These are phyloP conservation scores for Prunella strophiata DNA, from an alignment of 2,797 vertebrate species.

Conservation along the genomic window DNA sequence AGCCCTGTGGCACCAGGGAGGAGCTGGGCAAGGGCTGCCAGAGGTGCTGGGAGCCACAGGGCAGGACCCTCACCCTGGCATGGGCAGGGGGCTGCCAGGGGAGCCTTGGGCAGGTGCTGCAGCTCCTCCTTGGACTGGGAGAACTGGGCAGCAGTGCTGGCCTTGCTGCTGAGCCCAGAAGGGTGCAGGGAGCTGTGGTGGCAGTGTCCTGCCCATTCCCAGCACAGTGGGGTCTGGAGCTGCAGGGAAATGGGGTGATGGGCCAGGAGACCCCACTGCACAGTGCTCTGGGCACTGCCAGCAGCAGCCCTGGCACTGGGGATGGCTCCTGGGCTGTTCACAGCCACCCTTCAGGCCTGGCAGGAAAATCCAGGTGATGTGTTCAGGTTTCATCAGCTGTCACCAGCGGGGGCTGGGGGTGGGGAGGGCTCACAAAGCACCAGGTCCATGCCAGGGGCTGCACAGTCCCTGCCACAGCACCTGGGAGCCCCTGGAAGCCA, in stretches of 20 bases:
- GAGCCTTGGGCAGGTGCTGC: fast-evolving
- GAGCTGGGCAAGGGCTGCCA: background rate
- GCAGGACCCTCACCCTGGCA: fast-evolving
- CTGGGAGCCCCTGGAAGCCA: no score
- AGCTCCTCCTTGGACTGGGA: background rate
- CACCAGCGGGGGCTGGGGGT: background rate
- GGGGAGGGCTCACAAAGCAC: background rate
- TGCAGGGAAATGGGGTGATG: background rate
- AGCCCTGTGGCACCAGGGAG: background rate
- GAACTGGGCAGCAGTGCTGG: background rate
- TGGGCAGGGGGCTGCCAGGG: background rate
- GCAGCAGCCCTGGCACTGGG: background rate
- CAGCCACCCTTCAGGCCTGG: background rate
- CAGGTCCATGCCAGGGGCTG: fast-evolving
- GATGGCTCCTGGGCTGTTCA: background rate
- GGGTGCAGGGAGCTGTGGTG: background rate
- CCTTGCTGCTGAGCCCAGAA: background rate
- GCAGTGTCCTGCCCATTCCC: fast-evolving
- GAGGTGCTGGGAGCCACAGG: fast-evolving
- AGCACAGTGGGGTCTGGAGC: background rate
- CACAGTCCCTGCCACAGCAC: background rate
- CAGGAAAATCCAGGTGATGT: background rate
- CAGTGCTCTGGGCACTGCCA: fast-evolving
- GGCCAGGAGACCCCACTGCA: background rate
- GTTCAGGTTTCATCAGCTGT: fast-evolving